Conservation (phyloP, 2,888 invertebrate species). For the Drosophila subquinaria region DNA sequence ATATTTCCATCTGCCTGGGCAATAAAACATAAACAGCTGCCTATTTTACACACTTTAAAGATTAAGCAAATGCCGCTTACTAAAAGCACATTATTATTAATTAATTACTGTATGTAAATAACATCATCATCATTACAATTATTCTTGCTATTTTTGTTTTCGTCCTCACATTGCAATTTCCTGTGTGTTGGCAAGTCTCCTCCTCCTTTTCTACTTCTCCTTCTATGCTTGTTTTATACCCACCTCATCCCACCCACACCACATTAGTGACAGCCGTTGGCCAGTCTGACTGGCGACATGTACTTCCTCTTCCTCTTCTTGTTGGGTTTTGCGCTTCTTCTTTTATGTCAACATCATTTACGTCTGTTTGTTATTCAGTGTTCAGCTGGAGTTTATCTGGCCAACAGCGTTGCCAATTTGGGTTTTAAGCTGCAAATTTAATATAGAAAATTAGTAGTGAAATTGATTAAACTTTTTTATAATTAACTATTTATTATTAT, state of each 20-base stretch:
- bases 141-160: slow-evolving; percentile 63
- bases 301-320: slow-evolving; percentile 3
- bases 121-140: slow-evolving; percentile 46
- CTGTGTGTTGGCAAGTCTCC: slow-evolving; percentile 45
- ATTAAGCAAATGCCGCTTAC: slow-evolving; percentile 16
- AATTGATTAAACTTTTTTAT: neutral
- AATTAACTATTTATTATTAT: neutral
- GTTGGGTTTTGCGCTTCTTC: slow-evolving; percentile 13
- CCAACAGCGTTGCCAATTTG: slow-evolving; percentile 35
- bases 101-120: slow-evolving; percentile 61
- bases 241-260: neutral
- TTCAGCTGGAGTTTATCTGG: slow-evolving; percentile 40
- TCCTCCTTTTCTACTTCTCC: neutral
- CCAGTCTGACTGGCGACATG: slow-evolving; percentile 76
- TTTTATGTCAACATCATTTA: slow-evolving; percentile 62
- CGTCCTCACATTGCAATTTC: slow-evolving; percentile 70
- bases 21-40: slow-evolving; percentile 71
- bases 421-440: neutral
- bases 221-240: neutral
- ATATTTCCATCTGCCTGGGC: slow-evolving; percentile 26
- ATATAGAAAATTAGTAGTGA: slow-evolving; percentile 2
- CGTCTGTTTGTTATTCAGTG: slow-evolving; percentile 37
- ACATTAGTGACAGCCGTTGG: slow-evolving; percentile 70
- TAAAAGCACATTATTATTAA: slow-evolving; percentile 72
- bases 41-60: slow-evolving; percentile 49